Conservation (phyloP, 2,797 vertebrate species). For the Catharus ustulatus region DNA sequence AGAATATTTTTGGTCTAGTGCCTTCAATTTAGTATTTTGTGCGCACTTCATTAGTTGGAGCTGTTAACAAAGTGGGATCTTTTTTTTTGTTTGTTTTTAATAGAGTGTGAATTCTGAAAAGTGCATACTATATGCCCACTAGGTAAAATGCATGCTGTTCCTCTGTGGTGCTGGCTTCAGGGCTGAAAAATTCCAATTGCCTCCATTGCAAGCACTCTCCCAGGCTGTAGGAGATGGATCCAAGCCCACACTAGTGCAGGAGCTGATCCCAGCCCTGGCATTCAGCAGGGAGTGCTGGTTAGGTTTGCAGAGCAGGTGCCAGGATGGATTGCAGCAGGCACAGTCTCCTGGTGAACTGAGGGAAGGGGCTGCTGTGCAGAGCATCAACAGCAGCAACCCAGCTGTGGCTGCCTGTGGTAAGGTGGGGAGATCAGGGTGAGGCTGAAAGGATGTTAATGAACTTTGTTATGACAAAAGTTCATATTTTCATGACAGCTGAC, state of each 20-base stretch:
- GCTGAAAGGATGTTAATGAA: neutral
- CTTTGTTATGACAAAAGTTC: neutral
- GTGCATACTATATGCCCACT: fast-evolving
- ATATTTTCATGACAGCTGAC: neutral
- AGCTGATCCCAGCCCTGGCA: neutral
- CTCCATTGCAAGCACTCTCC: neutral
- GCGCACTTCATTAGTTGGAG: constrained; percentile 16
- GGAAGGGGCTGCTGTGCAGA: neutral
- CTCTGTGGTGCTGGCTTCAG: neutral
- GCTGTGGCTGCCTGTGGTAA: neutral
- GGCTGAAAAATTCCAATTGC: neutral
- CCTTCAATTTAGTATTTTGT: constrained; percentile 17
- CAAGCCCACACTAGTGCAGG: neutral
- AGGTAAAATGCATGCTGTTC: neutral
- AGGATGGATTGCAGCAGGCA: neutral
- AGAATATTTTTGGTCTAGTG: constrained; percentile 35
- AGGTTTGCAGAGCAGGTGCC: neutral
- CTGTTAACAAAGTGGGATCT: neutral
- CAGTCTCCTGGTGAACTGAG: neutral
- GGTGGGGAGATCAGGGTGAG: fast-evolving
- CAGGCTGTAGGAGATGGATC: neutral
- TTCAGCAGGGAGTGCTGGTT: fast-evolving
- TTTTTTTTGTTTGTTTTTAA: neutral
- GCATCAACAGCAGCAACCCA: neutral
- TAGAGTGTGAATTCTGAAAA: neutral